phyloP scores from a whole-genome alignment of 2,888 invertebrate genomes.

The Polydesmus complanatus region DNA sequence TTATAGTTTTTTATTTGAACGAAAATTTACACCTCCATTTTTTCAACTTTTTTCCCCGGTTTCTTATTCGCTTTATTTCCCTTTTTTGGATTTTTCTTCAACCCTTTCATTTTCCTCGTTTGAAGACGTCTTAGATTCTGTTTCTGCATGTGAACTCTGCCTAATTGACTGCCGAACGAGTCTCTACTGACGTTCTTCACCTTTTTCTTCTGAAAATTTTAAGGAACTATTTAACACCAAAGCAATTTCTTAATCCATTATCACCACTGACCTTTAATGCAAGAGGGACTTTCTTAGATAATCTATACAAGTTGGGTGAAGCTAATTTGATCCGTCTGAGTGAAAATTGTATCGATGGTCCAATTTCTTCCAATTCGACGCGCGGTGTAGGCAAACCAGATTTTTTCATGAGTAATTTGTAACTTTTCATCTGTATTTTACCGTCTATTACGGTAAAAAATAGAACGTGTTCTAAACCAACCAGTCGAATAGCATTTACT shows the following conservation, averaged over 20 bases:
- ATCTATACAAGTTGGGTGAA: conserved; percentile 72
- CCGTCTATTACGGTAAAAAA: conserved; percentile 75
- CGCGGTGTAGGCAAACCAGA: conserved; percentile 77
- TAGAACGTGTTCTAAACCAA: conserved; percentile 86
- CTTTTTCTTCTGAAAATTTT: conserved; percentile 46
- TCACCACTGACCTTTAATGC: conserved; percentile 49
- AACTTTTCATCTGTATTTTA: conserved; percentile 58
- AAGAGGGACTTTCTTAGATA: conserved; percentile 64
- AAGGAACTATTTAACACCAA: too few relatives aligned
- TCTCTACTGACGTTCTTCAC: conserved; percentile 85
- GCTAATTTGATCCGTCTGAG: conserved; percentile 76
- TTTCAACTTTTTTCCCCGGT: neutral
- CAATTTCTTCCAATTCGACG: conserved; percentile 84
- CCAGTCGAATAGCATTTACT: conserved; percentile 64
- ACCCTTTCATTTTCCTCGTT: conserved; percentile 79
- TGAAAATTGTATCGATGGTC: conserved; percentile 77
- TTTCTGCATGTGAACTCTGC: conserved; percentile 81
- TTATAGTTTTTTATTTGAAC: too few relatives aligned
- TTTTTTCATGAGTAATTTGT: conserved; percentile 62
- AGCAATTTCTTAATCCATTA: too few relatives aligned
- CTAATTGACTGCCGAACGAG: conserved; percentile 73
- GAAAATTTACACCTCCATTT: neutral
- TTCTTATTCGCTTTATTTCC: conserved; percentile 10
- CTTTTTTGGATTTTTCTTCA: too few relatives aligned
- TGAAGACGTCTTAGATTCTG: conserved; percentile 74